Evolutionary conservation across 35 echinoderm and acorn worm species (phyloP).

Genomic region (Eucidaris tribuloides): DNA sequence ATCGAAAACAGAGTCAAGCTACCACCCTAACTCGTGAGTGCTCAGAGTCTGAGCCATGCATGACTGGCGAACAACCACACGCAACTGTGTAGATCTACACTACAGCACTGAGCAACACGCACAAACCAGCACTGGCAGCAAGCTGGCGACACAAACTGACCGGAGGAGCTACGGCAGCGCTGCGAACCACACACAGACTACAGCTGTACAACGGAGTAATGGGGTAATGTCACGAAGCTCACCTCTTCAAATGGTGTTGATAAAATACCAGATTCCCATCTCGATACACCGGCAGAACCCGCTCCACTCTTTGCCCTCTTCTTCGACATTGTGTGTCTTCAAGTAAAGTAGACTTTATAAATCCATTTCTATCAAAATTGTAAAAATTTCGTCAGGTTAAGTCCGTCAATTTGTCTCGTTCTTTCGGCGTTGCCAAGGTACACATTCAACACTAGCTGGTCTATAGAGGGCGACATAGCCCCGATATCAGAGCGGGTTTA

Average conservation of each 20-base stretch:
- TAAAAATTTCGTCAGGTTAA: background rate
- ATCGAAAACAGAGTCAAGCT: too few relatives aligned
- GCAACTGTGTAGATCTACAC: background rate
- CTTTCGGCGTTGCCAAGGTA: background rate
- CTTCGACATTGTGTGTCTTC: constrained; percentile 61
- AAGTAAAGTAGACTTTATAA: background rate
- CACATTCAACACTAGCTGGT: background rate
- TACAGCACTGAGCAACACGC: background rate
- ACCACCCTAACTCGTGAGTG: too few relatives aligned
- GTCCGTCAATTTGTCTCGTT: background rate
- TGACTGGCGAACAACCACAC: background rate
- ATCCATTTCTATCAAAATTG: background rate
- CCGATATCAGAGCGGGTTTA: too few relatives aligned
- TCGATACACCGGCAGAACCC: constrained; percentile 80
- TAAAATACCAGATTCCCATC: constrained; percentile 94
- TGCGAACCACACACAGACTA: background rate
- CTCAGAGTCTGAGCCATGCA: background rate
- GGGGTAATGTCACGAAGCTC: background rate
- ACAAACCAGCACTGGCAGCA: background rate
- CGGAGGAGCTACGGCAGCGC: background rate
- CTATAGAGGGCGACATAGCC: constrained; percentile 24
- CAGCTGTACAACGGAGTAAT: background rate
- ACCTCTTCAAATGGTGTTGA: constrained; percentile 95
- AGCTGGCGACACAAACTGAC: background rate
- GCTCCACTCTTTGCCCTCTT: constrained; percentile 98